phyloP scores from a whole-genome alignment of 2,888 invertebrate species.

The Cremastinae sp. region DNA sequence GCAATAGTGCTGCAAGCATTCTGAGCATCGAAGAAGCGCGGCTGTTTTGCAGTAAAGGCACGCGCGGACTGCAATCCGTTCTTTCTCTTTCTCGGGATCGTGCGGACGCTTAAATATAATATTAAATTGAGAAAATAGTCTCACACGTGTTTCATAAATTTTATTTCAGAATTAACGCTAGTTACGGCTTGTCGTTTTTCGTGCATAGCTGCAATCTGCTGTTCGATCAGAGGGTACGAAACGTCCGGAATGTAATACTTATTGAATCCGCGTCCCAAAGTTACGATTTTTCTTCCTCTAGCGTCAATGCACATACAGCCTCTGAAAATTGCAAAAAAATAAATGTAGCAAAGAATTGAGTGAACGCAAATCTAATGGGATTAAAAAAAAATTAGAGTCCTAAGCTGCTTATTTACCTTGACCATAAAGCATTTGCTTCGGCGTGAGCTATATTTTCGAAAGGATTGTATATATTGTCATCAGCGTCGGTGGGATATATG shows the following conservation, averaged over 20 bases:
- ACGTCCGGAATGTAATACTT: constrained; percentile 71
- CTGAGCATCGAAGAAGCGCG: constrained; percentile 66
- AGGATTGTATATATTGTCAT: constrained; percentile 66
- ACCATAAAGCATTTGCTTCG: constrained; percentile 73
- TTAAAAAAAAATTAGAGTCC: background rate
- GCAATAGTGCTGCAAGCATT: constrained; percentile 73
- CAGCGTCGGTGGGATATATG: constrained; percentile 66
- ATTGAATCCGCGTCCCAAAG: constrained; percentile 75
- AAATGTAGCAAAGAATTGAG: no score
- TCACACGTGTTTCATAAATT: no score
- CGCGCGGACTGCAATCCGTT: constrained; percentile 60
- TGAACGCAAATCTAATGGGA: no score
- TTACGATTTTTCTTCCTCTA: constrained; percentile 73
- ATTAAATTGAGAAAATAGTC: no score
- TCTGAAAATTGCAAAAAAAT: constrained; percentile 59
- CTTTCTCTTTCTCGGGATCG: no score
- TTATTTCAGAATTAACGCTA: no score
- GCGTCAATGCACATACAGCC: constrained; percentile 67
- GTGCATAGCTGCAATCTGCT: constrained; percentile 63
- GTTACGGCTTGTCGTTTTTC: constrained; percentile 67
- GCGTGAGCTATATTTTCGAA: constrained; percentile 67
- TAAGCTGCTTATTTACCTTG: constrained; percentile 66
- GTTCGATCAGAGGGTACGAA: constrained; percentile 60
- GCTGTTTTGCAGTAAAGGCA: constrained; percentile 62
- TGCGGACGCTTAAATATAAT: no score